Evolutionary conservation across 2,113 vertebrate genomes (phyloP), one percentile per base, ranked within the genome.

Genomic region (Daboia siamensis): DNA sequence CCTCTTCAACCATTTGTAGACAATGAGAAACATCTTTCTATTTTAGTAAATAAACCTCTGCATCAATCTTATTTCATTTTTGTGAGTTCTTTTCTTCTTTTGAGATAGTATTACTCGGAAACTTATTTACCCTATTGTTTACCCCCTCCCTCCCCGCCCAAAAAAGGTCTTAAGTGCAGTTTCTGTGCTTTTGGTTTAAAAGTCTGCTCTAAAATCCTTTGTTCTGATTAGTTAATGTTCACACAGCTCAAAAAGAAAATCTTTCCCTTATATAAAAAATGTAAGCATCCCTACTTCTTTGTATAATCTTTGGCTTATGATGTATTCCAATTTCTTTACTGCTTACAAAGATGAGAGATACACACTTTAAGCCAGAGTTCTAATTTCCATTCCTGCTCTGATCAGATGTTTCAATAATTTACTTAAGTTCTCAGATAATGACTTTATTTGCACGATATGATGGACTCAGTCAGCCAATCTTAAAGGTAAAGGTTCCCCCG

Each of bases 111-210:
- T 74, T 74, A 15, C n/a, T 74, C 2, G 2, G 64, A 74, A 33
- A 13, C 13, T 7, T 33, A 74, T 33, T 33, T 74, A 74, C 5
- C n/a, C n/a, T 33, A 33, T 33, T 33, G n/a, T 74, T 33, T 74
- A 74, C 15, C 29, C 2, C 56, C 21, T 20, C 3, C 15, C 56
- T 2, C 0, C 13, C 1, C 11, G 0, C 3, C 59, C 4, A 1
- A 5, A n/a, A 64, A 12, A 29, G 15, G n/a, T 5, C 4, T 15
- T 69, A 24, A 61, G 29, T n/a, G 64, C 4, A 69, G 12, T 15
- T 69, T 69, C 64, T 69, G 8, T 55, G 11, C 21, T 90, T 51
- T 69, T 93, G 8, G 13, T 13, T 55, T 23, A 57, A 85, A 24
- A 85, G 33, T 44, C 21, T 12, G 24, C 46, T 74, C 48, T 46